Evolutionary conservation across 1,140 invertebrate species (phyloP).

Genomic region (Heterodera schachtii): DNA sequence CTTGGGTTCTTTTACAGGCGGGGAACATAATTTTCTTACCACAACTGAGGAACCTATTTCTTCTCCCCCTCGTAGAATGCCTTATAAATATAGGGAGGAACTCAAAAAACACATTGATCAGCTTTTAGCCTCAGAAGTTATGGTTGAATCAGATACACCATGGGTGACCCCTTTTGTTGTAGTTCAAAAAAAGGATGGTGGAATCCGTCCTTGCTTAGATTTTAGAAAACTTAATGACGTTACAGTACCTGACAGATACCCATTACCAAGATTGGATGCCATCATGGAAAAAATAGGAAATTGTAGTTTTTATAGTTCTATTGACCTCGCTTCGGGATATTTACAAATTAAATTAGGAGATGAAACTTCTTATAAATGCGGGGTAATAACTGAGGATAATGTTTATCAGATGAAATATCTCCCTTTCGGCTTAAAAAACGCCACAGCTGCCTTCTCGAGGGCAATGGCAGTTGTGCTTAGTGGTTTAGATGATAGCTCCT

Average conservation of each 20-base stretch:
- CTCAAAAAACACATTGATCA: constrained; percentile 8
- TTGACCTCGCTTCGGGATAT: not conserved
- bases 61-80: constrained; percentile 7
- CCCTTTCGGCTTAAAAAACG: constrained; percentile 11
- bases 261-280: constrained; percentile 46
- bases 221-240: constrained; percentile 64
- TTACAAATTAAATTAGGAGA: not conserved
- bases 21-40: not conserved
- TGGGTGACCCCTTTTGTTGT: constrained; percentile 13
- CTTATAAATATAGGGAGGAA: constrained; percentile 12
- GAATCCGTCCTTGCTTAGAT: constrained; percentile 53
- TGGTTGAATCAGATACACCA: constrained; percentile 11
- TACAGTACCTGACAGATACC: constrained; percentile 1
- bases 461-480: not conserved
- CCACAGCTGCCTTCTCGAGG: not conserved
- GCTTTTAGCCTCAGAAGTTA: not conserved
- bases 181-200: constrained; percentile 11
- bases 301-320: not conserved
- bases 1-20: not conserved
- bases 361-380: not conserved
- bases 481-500: not conserved
- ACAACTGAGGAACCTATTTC: constrained; percentile 17
- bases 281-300: constrained; percentile 28
- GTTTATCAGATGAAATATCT: not conserved
- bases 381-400: constrained; percentile 11